Base-by-base conservation (phyloP, 1,140 invertebrate species). In the Pseudoatta argentina region DNA sequence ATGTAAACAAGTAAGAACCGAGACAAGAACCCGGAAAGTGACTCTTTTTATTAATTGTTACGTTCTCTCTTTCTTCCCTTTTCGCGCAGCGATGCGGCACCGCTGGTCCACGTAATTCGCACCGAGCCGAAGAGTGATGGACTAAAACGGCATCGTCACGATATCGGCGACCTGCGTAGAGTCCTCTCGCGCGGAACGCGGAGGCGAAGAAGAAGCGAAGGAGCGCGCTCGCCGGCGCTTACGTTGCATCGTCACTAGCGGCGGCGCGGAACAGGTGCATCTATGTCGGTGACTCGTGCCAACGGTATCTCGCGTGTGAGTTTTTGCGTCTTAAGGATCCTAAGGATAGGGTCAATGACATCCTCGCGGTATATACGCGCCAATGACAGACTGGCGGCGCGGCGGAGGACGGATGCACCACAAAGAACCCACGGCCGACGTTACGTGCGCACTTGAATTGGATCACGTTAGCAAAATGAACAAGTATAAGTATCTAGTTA, bases 291-390 rank as follows among this genome's bases (percentile, higher is more conserved):
- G 91, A 91, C 92, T 92, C 92, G 92, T 93, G 91, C 92, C 93
- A 94, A 94, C 94, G 93, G 93, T 93, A 94, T 94, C 69, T 83
- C 94, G 93, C 94, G 93, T 94, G 94, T 93, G 92, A 89, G 93
- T 94, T 95, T 94, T 94, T 95, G 92, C 94, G 92, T 92, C 92
- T 92, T 92, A 91, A 93, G 91, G 92, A 93, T 90, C 90, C 86
- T 72, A 73, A 91, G 89, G 91, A 92, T 83, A 87, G 86, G 93
- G 93, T 93, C 91, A 92, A 93, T 81, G 91, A 92, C 92, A 92
- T 87, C 75, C 44, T 82, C 53, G 34, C 48, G 59, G 39, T 44
- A 57, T 51, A 73, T 51, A 73, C 67, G 67, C 69, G 51, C 24
- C 53, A 72, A 57, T 53, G 69, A 77, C 67, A 88, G 61, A 63